A percentile compares a stretch with the other conserved stretches of the same genome.
These are phyloP conservation scores for Morone chrysops DNA, from an alignment of 2,113 vertebrate genomes.

Conservation along the genomic window DNA sequence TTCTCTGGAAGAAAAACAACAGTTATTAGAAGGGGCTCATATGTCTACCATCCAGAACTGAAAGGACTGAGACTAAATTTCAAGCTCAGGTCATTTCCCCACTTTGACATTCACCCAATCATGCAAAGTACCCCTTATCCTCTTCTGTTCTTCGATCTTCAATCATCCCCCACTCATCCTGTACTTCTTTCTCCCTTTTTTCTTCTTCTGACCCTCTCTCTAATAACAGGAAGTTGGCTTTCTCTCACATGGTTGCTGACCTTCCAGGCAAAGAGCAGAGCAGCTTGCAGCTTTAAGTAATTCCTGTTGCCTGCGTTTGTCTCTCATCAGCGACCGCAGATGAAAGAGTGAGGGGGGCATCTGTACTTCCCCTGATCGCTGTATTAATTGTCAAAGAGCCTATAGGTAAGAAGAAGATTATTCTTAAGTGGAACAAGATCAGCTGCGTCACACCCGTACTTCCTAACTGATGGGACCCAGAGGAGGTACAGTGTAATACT, in stretches of 20 bases:
- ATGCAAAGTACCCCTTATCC: slow-evolving; percentile 55
- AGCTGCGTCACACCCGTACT: background rate
- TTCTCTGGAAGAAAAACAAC: slow-evolving; percentile 46
- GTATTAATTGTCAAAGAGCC: slow-evolving; percentile 43
- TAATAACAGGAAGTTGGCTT: slow-evolving; percentile 66
- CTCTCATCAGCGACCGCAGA: slow-evolving; percentile 44
- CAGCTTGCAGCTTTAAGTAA: slow-evolving; percentile 57
- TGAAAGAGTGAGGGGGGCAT: slow-evolving; percentile 34
- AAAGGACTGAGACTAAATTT: slow-evolving; percentile 60
- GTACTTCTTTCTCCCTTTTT: slow-evolving; percentile 24
- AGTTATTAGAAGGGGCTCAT: slow-evolving; percentile 50
- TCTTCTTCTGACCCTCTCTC: slow-evolving; percentile 27
- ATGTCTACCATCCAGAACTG: slow-evolving; percentile 53
- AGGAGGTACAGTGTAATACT: background rate
- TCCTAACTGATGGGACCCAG: slow-evolving; percentile 22
- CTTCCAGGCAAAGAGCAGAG: slow-evolving; percentile 55
- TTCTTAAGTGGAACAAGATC: slow-evolving; percentile 52
- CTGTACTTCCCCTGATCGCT: slow-evolving; percentile 8
- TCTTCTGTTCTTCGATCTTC: slow-evolving; percentile 63
- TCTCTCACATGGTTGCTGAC: slow-evolving; percentile 51
- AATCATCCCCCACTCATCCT: slow-evolving; percentile 48
- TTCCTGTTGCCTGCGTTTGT: slow-evolving; percentile 48
- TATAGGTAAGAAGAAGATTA: slow-evolving; percentile 37
- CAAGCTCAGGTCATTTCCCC: slow-evolving; percentile 55
- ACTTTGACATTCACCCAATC: slow-evolving; percentile 55